Base-by-base conservation (phyloP, 2,113 vertebrate genomes). In the Sapajus apella region DNA sequence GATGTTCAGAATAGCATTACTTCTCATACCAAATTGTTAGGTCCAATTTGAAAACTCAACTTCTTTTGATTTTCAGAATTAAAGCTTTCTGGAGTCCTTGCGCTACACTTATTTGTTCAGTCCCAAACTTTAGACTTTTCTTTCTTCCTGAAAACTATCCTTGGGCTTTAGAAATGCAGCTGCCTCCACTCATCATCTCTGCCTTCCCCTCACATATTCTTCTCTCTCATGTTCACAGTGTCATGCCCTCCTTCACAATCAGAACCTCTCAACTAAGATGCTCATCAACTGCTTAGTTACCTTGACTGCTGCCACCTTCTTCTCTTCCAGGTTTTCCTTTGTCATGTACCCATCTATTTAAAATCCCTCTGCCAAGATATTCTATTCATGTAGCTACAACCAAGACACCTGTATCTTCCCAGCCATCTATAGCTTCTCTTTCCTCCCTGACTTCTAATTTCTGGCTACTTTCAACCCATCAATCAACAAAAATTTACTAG, bases 271-370 rank as follows among this genome's bases (percentile, higher is more conserved):
- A 87, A 43, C 75, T 80, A 72, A 92, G 85, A 87, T 68, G 58
- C n/a, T 90, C 68, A 70, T 94, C 91, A 92, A 61, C 27, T 68
- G 70, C 80, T 92, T 73, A 68, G 95, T 83, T 83, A 87, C 52
- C 80, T 87, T 94, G 75, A 80, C 96, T 92, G 79, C 95, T 84
- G 85, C 35, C 55, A 80, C 32, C 55, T 87, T 87, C 79, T 92
- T 40, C 80, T 90, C 80, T 84, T 87, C 77, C 85, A 87, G 35
- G 27, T 84, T 90, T 35, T 87, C 70, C 76, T 94, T 81, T 50
- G 68, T 95, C 95, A 97, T 55, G 55, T 92, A 95, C 61, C 47
- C 47, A 55, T 93, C 76, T 87, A 97, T 92, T 94, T 91, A 90
- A 97, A 97, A 80, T 3, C 40, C 23, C 40, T 90, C 55, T 93